Base-by-base conservation (phyloP, 1,140 invertebrate species). In the Lepidostoma basale region DNA sequence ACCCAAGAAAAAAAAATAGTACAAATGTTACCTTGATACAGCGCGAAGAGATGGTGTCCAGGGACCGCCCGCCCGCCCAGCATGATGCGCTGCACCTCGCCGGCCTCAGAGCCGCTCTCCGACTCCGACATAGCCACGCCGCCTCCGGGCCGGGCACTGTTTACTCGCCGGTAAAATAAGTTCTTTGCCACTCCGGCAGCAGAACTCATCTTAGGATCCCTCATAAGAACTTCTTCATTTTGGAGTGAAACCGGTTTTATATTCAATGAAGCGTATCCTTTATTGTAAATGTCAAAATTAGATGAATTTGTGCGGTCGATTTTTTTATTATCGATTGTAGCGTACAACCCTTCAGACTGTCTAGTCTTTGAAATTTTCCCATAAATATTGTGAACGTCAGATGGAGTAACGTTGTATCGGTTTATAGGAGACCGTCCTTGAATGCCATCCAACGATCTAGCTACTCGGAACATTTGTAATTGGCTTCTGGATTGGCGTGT, bases 91-190 rank as follows among this genome's bases (percentile, higher is more conserved):
- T 87, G 86, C 42, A 89, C 84, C 76, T 89, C 87, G 3, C 85
- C 85, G 39, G 84, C 86, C 74, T 89, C 86, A 6, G 87, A 88
- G n/a, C 87, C 87, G 68, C 86, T 86, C 74, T 88, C 86, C 60
- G 85, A 87, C 70, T 85, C 84, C 5, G 82, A 85, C 58, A 74
- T 78, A 45, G 73, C 69, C 2, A 60, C 62, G 74, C 78, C 52
- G 74, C 69, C 12, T 1, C 59, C 58, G 76, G 75, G 26, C 76
- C 64, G 4, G 76, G 78, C 56, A 67, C 62, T 0, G 77, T 18
- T 44, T n/a, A 56, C 47, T 1, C 28, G 44, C 1, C 56, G 39
- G 9, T 18, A 14, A 12, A 45, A 36, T 26, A 58, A 36, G n/a
- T 26, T 39, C 9, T 42, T 36, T 1, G 60, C 60, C 42, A 40